These are phyloP conservation scores for Operophtera brumata DNA, from an alignment of 2,888 invertebrate genomes.

Conservation along the genomic window DNA sequence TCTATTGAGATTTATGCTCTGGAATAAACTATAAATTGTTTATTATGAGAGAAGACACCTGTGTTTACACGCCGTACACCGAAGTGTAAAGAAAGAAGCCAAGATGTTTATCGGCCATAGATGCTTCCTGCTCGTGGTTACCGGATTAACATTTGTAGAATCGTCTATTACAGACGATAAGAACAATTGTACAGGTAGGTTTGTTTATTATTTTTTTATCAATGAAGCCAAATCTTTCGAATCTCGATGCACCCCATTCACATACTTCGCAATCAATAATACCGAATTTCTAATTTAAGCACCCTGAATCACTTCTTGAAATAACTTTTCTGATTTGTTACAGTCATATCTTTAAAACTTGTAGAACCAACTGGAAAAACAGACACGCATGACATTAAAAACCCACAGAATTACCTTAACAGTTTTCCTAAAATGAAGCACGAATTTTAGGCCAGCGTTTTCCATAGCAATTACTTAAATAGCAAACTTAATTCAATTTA, in stretches of 20 bases:
- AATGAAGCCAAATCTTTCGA: constrained; percentile 32
- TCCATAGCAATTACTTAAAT: not conserved
- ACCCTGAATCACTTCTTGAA: constrained; percentile 12
- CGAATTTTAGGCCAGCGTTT: not conserved
- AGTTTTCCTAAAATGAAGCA: not conserved
- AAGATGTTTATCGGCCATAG: constrained; percentile 55
- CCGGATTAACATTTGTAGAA: constrained; percentile 40
- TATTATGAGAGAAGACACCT: constrained; percentile 45
- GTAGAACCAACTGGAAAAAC: not conserved
- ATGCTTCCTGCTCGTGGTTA: constrained; percentile 45
- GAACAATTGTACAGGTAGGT: constrained; percentile 44
- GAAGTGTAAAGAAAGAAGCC: constrained; percentile 39
- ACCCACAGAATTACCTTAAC: not conserved
- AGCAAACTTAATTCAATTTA: too few species aligned
- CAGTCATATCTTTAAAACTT: not conserved
- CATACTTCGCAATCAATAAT: constrained; percentile 11
- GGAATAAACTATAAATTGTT: constrained; percentile 43
- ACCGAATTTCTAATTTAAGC: constrained; percentile 7
- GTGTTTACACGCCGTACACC: constrained; percentile 39
- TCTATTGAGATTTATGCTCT: constrained; percentile 42
- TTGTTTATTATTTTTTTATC: constrained; percentile 49
- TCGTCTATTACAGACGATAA: constrained; percentile 35
- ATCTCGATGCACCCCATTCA: constrained; percentile 26
- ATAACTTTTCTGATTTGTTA: constrained; percentile 14
- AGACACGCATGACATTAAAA: constrained; percentile 21